These are phyloP conservation scores for Caenorhabditis sp. DNA, from an alignment of 2,888 invertebrate species.

Conservation along the genomic window DNA sequence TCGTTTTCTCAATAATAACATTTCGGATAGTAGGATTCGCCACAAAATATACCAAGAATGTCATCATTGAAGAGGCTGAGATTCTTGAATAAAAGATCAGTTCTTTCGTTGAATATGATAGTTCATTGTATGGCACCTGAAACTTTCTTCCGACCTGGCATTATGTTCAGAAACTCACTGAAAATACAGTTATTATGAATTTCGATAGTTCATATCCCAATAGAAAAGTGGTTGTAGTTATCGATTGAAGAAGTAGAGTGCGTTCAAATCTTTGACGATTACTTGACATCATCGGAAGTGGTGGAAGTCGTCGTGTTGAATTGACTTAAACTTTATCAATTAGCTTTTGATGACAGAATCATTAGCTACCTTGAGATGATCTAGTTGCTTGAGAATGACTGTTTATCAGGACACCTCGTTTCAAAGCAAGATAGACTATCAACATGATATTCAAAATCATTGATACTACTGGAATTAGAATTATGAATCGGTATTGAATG, in stretches of 20 bases:
- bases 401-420: constrained; percentile 5
- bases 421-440: constrained; percentile 15
- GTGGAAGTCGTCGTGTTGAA: constrained; percentile 4
- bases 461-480: constrained; percentile 18
- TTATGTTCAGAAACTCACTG: neutral
- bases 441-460: constrained; percentile 21
- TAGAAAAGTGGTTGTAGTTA: constrained; percentile 24
- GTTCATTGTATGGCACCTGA: constrained; percentile 9
- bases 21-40: constrained; percentile 18
- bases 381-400: neutral
- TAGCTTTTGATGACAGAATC: too few species aligned
- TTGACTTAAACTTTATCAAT: too few species aligned
- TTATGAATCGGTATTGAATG: constrained; percentile 18
- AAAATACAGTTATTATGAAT: constrained; percentile 15
- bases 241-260: constrained; percentile 15
- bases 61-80: constrained; percentile 17
- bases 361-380: neutral
- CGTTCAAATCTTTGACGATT: constrained; percentile 17
- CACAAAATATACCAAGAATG: constrained; percentile 17
- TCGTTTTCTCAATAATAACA: constrained; percentile 17
- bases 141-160: neutral
- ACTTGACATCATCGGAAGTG: constrained; percentile 2
- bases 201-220: constrained; percentile 20
- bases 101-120: constrained; percentile 14
- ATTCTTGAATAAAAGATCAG: constrained; percentile 21